phyloP scores from a whole-genome alignment of 2,888 invertebrate genomes.

The Philonicus albiceps region DNA sequence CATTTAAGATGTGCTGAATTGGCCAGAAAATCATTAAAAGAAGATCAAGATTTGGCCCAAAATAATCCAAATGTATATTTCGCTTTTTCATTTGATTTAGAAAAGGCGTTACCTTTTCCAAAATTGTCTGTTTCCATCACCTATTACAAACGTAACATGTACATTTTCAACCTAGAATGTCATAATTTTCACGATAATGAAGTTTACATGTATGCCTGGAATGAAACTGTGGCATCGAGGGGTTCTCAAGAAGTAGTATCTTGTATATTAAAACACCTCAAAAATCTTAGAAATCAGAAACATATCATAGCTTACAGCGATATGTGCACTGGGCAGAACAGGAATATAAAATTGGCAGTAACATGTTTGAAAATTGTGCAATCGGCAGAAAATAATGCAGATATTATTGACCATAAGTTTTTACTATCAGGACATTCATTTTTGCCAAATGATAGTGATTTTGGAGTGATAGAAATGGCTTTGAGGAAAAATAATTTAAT shows the following conservation, averaged over 20 bases:
- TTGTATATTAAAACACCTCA: neutral
- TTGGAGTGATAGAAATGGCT: too few relatives aligned
- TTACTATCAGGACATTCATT: too few relatives aligned
- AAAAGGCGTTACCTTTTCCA: slow-evolving; percentile 17
- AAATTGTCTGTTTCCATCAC: slow-evolving; percentile 32
- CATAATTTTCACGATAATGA: slow-evolving; percentile 28
- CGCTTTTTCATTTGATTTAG: slow-evolving; percentile 35
- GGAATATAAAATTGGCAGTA: neutral
- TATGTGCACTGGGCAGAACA: neutral
- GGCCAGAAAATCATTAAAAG: slow-evolving; percentile 49
- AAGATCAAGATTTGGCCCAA: slow-evolving; percentile 41
- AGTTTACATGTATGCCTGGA: slow-evolving; percentile 19
- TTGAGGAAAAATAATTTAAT: too few relatives aligned
- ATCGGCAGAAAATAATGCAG: neutral
- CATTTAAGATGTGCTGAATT: slow-evolving; percentile 50
- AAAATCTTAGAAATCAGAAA: neutral
- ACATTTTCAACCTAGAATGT: slow-evolving; percentile 19
- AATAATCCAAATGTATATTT: slow-evolving; percentile 34
- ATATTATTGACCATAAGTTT: neutral
- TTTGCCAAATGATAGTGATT: too few relatives aligned
- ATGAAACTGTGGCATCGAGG: slow-evolving; percentile 2
- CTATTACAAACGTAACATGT: slow-evolving; percentile 29
- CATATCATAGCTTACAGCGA: neutral
- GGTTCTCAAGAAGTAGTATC: neutral
- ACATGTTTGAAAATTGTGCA: neutral